A percentile compares a stretch with the other conserved stretches of the same genome.
These are phyloP conservation scores for Congeria kusceri DNA, from an alignment of 2,888 invertebrate species.

Conservation along the genomic window DNA sequence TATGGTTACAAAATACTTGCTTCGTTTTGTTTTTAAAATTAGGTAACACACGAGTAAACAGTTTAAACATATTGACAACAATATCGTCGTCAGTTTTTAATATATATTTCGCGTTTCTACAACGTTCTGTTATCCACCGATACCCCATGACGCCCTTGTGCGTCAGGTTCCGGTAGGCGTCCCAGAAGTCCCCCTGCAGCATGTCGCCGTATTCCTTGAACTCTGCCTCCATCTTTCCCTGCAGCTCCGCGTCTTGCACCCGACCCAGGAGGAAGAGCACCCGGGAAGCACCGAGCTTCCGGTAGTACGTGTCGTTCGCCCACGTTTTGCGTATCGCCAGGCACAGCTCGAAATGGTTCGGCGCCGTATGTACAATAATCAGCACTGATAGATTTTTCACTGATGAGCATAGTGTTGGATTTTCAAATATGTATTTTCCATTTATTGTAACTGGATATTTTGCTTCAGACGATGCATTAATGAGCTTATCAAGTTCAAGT, in stretches of 20 bases:
- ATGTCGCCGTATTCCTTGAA: constrained; percentile 63
- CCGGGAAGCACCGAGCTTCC: constrained; percentile 31
- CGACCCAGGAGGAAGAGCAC: constrained; percentile 71
- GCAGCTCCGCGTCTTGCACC: constrained; percentile 38
- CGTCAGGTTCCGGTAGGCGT: constrained; percentile 71
- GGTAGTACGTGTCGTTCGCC: constrained; percentile 64
- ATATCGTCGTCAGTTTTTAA: too few relatives aligned
- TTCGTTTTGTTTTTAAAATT: constrained; percentile 36
- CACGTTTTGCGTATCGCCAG: constrained; percentile 66
- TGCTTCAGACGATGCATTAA: background rate
- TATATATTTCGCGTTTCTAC: too few relatives aligned
- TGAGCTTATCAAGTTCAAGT: background rate
- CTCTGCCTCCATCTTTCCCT: constrained; percentile 62
- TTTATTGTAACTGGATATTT: constrained; percentile 1
- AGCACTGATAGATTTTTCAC: constrained; percentile 12
- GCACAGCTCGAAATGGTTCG: constrained; percentile 60
- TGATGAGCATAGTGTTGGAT: background rate
- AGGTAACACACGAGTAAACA: constrained; percentile 43
- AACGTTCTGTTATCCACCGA: constrained; percentile 75
- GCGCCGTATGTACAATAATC: too few relatives aligned
- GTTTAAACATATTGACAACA: too few relatives aligned
- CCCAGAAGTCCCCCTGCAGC: constrained; percentile 73
- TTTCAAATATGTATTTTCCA: background rate
- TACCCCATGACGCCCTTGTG: constrained; percentile 74
- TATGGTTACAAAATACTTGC: constrained; percentile 59